Evolutionary conservation across 1,140 invertebrate genomes (phyloP).

Genomic region (Drosophila athabasca): DNA sequence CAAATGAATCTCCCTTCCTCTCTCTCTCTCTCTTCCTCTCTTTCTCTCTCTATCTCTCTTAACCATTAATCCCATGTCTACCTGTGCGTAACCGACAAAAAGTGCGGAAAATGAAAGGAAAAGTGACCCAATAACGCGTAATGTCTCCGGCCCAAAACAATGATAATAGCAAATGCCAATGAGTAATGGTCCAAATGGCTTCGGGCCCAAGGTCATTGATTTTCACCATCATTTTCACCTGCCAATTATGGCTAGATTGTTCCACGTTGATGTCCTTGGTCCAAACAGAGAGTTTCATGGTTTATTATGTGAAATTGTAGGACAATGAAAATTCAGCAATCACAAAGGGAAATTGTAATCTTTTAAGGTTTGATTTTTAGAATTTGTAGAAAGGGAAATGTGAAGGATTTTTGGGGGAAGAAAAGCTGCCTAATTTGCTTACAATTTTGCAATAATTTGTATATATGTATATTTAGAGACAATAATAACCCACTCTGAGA

Average conservation of each 20-base stretch:
- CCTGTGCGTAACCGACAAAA: slow-evolving; percentile 36
- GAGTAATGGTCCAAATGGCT: slow-evolving; percentile 13
- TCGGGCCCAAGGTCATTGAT: slow-evolving; percentile 46
- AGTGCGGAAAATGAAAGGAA: slow-evolving; percentile 37
- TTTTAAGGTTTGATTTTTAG: slow-evolving; percentile 27
- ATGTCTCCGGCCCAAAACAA: slow-evolving; percentile 31
- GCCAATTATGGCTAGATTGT: slow-evolving; percentile 24
- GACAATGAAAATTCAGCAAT: neutral
- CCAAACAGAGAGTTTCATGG: slow-evolving; percentile 17
- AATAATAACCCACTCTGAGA: too few species aligned
- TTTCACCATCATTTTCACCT: slow-evolving; percentile 37
- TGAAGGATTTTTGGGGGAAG: too few species aligned
- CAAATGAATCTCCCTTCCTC: slow-evolving; percentile 14
- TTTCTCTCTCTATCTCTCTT: slow-evolving; percentile 27
- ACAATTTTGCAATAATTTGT: too few species aligned
- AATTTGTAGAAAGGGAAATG: too few species aligned
- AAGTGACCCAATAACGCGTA: slow-evolving; percentile 66
- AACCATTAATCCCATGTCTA: slow-evolving; percentile 57
- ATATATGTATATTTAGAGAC: too few species aligned
- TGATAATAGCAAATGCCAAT: slow-evolving; percentile 13
- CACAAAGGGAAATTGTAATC: slow-evolving; percentile 2
- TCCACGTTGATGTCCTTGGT: slow-evolving; percentile 8
- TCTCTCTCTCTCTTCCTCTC: neutral
- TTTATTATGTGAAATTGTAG: neutral
- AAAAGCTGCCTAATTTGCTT: too few species aligned